Conservation (phyloP, 2,797 vertebrate species). For the Nasua narica region DNA sequence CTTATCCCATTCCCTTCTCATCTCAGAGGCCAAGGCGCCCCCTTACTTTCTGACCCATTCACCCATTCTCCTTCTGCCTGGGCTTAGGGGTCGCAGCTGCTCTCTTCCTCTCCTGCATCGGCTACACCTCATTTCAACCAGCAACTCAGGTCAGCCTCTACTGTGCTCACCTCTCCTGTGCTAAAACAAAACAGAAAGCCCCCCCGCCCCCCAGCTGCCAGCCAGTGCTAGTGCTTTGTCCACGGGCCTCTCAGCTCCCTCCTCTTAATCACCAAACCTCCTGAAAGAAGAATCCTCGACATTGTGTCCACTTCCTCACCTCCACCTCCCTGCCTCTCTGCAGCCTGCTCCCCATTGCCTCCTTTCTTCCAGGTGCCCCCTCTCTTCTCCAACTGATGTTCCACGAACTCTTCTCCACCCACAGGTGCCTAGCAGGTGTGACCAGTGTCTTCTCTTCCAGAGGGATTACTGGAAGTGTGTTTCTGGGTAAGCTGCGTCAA, state of each 20-base stretch:
- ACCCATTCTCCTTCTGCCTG: no score
- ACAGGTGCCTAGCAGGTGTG: not conserved
- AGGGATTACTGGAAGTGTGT: not conserved
- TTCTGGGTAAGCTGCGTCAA: not conserved
- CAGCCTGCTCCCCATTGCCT: not conserved
- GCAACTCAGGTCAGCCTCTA: not conserved
- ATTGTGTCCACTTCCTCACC: not conserved
- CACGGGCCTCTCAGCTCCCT: not conserved
- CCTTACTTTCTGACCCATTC: not conserved
- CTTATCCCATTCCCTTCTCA: not conserved
- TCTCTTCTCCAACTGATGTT: not conserved
- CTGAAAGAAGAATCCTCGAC: not conserved
- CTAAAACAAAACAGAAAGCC: not conserved
- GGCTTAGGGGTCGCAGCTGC: not conserved
- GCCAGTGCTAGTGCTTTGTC: not conserved
- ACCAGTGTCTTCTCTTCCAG: not conserved
- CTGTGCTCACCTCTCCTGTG: accelerated
- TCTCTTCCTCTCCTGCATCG: not conserved
- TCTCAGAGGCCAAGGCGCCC: not conserved
- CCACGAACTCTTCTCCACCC: not conserved
- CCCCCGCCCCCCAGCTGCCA: no score
- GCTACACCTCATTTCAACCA: not conserved
- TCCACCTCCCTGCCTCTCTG: not conserved
- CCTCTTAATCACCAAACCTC: not conserved
- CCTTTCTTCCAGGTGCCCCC: not conserved